These are phyloP conservation scores for Onychorhynchus coronatus DNA, from an alignment of 2,113 vertebrate genomes.

Conservation along the genomic window DNA sequence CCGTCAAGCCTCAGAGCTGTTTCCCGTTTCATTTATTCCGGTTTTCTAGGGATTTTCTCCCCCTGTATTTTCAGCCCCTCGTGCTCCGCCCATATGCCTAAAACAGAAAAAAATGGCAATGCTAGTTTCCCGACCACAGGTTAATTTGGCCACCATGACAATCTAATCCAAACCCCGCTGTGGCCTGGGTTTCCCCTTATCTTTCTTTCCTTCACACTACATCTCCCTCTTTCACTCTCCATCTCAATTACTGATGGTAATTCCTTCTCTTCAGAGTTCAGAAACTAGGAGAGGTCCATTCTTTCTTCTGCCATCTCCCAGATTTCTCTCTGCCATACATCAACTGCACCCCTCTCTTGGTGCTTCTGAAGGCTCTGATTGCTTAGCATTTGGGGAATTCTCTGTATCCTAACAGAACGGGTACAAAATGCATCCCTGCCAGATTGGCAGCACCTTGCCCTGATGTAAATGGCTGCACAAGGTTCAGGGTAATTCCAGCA, in stretches of 20 bases:
- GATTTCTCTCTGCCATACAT: not conserved
- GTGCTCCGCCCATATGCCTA: not conserved
- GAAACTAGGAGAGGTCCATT: not conserved
- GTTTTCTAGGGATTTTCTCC: not conserved
- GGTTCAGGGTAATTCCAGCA: not conserved
- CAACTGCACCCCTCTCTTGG: fast-evolving
- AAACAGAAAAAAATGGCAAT: not conserved
- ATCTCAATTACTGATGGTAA: not conserved
- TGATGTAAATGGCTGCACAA: not conserved
- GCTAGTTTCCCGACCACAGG: not conserved
- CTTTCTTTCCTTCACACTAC: not conserved
- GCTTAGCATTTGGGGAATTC: not conserved
- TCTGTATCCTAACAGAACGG: not conserved
- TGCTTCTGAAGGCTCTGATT: fast-evolving
- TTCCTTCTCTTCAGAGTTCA: not conserved
- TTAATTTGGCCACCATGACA: not conserved
- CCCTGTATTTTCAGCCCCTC: not conserved
- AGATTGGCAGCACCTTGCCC: not conserved
- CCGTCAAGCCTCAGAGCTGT: fast-evolving
- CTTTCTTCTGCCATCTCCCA: not conserved
- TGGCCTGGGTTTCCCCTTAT: not conserved
- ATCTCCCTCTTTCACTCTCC: fast-evolving
- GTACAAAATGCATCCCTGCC: not conserved
- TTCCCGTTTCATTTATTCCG: fast-evolving
- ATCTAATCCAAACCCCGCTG: not conserved